Percentiles rank a stretch among this genome's conserved stretches.
Conservation (phyloP, 2,888 invertebrate species). For the Rhagium mordax region DNA sequence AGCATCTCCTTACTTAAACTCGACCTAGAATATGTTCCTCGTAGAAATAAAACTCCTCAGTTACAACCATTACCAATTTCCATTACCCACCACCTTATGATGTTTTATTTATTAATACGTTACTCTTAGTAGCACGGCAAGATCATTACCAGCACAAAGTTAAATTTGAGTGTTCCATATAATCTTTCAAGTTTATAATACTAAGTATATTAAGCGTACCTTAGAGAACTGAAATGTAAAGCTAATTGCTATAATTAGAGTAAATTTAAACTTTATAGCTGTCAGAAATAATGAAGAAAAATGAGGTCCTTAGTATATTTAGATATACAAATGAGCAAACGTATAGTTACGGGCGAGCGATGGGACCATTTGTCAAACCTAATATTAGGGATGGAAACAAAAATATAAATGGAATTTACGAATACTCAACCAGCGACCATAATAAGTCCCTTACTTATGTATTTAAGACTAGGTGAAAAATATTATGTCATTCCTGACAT, state of each 20-base stretch:
- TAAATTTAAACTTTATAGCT: slow-evolving; percentile 12
- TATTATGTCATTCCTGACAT: too few relatives aligned
- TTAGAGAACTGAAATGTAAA: slow-evolving; percentile 19
- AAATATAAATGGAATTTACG: too few relatives aligned
- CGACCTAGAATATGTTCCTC: too few relatives aligned
- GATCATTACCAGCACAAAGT: slow-evolving; percentile 5
- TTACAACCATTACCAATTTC: too few relatives aligned
- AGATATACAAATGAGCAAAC: background rate
- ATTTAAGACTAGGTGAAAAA: too few relatives aligned
- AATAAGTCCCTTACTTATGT: too few relatives aligned
- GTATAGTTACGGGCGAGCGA: background rate
- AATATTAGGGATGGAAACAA: background rate
- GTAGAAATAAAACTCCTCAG: too few relatives aligned
- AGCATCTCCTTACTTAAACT: too few relatives aligned
- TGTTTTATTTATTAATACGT: too few relatives aligned
- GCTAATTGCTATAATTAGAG: slow-evolving; percentile 26
- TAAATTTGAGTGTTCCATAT: background rate
- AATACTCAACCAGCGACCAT: too few relatives aligned
- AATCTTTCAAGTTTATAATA: slow-evolving; percentile 20
- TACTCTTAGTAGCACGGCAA: background rate
- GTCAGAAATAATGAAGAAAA: slow-evolving; percentile 32
- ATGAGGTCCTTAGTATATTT: background rate
- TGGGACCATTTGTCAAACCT: background rate
- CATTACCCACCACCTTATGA: too few relatives aligned
- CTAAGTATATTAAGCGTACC: slow-evolving; percentile 15